phyloP scores from a whole-genome alignment of 2,888 invertebrate genomes.

The Cosmia trapezina region DNA sequence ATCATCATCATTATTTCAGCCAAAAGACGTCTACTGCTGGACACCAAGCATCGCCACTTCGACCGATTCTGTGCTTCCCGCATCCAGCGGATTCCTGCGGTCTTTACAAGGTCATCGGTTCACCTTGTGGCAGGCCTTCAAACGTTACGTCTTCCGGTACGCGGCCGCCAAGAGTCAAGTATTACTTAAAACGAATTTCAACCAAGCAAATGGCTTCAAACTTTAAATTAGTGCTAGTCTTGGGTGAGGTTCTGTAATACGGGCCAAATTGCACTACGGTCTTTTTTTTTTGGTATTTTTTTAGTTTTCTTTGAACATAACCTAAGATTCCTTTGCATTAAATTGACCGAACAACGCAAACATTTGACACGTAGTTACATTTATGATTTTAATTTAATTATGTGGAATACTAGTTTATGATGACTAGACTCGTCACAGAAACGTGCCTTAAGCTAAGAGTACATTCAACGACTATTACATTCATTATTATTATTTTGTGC shows the following conservation, averaged over 20 bases:
- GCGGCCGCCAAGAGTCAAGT: not conserved
- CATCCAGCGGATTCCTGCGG: no score
- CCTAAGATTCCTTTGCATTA: slow-evolving; percentile 43
- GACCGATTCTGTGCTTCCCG: no score
- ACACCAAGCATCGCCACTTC: no score
- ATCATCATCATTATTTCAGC: no score
- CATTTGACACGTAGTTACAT: slow-evolving; percentile 72
- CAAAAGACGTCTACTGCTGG: no score
- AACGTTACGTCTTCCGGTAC: no score
- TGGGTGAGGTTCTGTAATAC: not conserved
- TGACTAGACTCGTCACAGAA: slow-evolving; percentile 87
- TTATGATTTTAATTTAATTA: slow-evolving; percentile 63
- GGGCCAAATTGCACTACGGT: no score
- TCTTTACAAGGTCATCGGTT: no score
- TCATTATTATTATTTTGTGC: slow-evolving; percentile 74
- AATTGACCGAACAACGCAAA: slow-evolving; percentile 66
- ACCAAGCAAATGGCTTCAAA: not conserved
- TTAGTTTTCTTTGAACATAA: slow-evolving; percentile 4
- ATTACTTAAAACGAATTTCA: not conserved
- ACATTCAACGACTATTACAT: slow-evolving; percentile 77
- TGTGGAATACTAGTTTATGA: slow-evolving; percentile 67
- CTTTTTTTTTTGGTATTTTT: slow-evolving; percentile 18
- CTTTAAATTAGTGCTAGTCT: not conserved
- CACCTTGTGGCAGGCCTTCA: no score
- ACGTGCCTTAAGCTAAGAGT: slow-evolving; percentile 80